A percentile compares a stretch with the other conserved stretches of the same genome.
Evolutionary conservation across 2,797 vertebrate genomes (phyloP).

Genomic region (Megaceryle alcyon): DNA sequence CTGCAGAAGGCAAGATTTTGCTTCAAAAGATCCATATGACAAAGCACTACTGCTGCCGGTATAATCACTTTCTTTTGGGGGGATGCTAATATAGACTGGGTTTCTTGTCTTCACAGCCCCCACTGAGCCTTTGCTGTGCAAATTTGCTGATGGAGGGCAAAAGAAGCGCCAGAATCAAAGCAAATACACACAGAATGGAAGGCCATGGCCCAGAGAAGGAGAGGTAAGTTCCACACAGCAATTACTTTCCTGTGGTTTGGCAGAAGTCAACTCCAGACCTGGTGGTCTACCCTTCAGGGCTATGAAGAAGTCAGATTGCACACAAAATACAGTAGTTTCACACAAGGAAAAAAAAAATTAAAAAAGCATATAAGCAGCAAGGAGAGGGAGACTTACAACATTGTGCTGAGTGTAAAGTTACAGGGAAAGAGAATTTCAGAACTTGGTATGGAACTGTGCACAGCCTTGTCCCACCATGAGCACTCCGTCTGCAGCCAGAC

Average conservation of each 20-base stretch:
- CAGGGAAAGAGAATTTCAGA: background rate
- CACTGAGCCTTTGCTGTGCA: constrained; percentile 96
- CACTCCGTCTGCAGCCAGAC: background rate
- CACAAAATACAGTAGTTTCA: background rate
- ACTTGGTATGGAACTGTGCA: background rate
- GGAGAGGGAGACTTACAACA: background rate
- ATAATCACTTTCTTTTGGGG: constrained; percentile 66
- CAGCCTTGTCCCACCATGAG: background rate
- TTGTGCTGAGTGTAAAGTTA: background rate
- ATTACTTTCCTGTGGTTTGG: constrained; percentile 25
- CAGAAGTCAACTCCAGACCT: background rate
- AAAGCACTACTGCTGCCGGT: constrained; percentile 69
- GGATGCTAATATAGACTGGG: constrained; percentile 75
- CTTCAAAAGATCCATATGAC: constrained; percentile 79
- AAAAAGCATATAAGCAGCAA: background rate
- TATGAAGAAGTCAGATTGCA: background rate
- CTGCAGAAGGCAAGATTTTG: constrained; percentile 72
- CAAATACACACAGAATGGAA: constrained; percentile 96
- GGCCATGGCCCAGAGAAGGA: constrained; percentile 95
- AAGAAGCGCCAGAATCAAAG: constrained; percentile 97
- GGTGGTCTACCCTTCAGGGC: background rate
- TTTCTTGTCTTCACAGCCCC: constrained; percentile 88
- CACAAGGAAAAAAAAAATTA: background rate
- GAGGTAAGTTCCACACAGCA: constrained; percentile 84
- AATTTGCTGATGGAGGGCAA: constrained; percentile 97